These are phyloP conservation scores for Bombus soroeensis DNA, from an alignment of 1,140 invertebrate genomes.

Conservation along the genomic window DNA sequence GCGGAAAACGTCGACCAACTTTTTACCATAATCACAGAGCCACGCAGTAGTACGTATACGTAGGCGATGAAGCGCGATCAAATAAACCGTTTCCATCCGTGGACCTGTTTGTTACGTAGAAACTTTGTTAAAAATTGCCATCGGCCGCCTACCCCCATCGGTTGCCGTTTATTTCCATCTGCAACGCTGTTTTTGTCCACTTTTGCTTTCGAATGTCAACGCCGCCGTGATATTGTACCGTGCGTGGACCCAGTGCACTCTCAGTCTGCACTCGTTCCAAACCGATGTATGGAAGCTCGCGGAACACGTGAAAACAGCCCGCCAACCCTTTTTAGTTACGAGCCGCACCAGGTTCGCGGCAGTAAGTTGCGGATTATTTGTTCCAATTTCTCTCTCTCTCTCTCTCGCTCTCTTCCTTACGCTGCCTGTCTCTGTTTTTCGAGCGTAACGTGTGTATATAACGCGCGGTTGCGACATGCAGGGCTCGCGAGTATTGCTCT, in stretches of 20 bases:
- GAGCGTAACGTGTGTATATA: too few relatives aligned
- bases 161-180: neutral
- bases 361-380: constrained; percentile 9
- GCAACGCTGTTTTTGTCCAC: neutral
- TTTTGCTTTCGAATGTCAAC: constrained; percentile 15
- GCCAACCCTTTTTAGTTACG: neutral
- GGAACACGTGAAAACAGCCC: neutral
- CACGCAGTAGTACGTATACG: neutral
- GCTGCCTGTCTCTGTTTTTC: too few relatives aligned
- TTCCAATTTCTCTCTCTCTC: neutral
- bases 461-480: too few relatives aligned
- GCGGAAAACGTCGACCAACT: neutral
- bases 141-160: neutral
- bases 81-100: constrained; percentile 23
- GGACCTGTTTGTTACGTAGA: neutral
- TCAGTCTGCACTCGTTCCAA: neutral
- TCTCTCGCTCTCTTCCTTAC: neutral
- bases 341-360: neutral
- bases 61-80: neutral
- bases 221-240: neutral
- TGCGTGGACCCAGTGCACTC: neutral
- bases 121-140: constrained; percentile 34
- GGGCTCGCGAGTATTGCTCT: neutral
- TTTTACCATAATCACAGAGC: constrained; percentile 19
- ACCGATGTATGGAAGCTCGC: too few relatives aligned